Evolutionary conservation across 2,888 invertebrate species (phyloP).

Genomic region (Andrena chrysosceles): DNA sequence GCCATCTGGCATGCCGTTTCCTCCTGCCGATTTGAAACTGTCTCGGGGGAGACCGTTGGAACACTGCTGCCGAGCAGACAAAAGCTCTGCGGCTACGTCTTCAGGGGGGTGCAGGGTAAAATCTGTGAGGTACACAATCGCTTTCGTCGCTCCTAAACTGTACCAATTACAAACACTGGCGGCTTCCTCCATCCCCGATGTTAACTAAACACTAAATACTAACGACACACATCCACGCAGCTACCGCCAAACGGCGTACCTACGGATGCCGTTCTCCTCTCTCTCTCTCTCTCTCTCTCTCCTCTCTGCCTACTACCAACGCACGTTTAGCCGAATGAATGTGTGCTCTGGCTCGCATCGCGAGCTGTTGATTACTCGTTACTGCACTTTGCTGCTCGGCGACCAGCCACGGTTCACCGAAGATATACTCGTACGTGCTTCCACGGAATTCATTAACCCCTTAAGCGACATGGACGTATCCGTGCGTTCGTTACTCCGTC

Average conservation of each 20-base stretch:
- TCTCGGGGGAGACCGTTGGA: conserved; percentile 38
- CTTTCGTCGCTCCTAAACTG: conserved; percentile 82
- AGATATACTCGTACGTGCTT: conserved; percentile 51
- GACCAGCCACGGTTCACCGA: conserved; percentile 50
- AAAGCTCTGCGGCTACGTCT: conserved; percentile 64
- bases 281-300: background rate
- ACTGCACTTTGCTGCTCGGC: conserved; percentile 50
- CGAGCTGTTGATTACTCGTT: conserved; percentile 72
- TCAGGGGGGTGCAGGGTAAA: conserved; percentile 71
- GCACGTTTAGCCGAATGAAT: conserved; percentile 59
- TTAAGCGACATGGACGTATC: conserved; percentile 34
- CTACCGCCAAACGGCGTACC: conserved; percentile 30
- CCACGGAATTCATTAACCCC: conserved; percentile 62
- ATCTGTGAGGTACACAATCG: conserved; percentile 83
- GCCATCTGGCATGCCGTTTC: conserved; percentile 80
- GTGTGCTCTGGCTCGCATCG: conserved; percentile 60
- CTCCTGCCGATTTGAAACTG: conserved; percentile 75
- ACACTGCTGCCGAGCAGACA: conserved; percentile 43
- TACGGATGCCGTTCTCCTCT: conserved; percentile 56
- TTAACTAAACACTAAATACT: conserved; percentile 84
- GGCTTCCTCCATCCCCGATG: conserved; percentile 80
- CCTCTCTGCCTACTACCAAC: background rate
- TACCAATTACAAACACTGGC: conserved; percentile 84
- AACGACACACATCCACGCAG: conserved; percentile 79
- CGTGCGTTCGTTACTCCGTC: conserved; percentile 35